A percentile compares a stretch with the other conserved stretches of the same genome.
Evolutionary conservation across 2,888 invertebrate genomes (phyloP).

Genomic region (Parnassius apollo): DNA sequence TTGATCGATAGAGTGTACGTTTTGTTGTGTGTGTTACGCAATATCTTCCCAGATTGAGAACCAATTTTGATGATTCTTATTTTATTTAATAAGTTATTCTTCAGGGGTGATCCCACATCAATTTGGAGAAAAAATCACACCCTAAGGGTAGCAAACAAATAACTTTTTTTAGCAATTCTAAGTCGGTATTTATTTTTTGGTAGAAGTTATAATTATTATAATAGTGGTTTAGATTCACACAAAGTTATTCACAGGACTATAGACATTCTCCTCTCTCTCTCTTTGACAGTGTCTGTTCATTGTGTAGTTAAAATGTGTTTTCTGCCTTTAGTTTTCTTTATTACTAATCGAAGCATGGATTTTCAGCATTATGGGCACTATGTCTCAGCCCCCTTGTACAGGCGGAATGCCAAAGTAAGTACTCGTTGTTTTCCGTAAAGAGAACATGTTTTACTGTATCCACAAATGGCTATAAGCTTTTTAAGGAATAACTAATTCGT

Average conservation of each 20-base stretch:
- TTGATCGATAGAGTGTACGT: no score
- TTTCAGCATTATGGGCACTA: constrained; percentile 80
- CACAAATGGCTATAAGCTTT: constrained; percentile 26
- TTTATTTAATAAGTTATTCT: no score
- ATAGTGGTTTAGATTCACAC: constrained; percentile 27
- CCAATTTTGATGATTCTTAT: no score
- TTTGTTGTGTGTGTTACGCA: no score
- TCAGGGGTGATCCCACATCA: no score
- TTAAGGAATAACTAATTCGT: constrained; percentile 1
- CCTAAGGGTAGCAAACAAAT: no score
- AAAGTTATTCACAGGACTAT: constrained; percentile 71
- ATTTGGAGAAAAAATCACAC: no score
- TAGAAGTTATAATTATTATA: no score
- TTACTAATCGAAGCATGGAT: constrained; percentile 78
- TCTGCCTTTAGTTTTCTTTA: constrained; percentile 56
- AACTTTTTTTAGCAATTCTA: no score
- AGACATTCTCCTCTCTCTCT: constrained; percentile 36
- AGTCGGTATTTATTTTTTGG: no score
- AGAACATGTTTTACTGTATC: constrained; percentile 22
- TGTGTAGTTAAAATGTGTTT: constrained; percentile 44
- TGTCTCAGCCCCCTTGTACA: constrained; percentile 75
- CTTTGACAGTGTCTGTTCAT: constrained; percentile 41
- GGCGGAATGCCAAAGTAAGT: constrained; percentile 81
- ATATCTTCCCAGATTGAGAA: no score
- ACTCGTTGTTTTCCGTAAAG: constrained; percentile 35